Conservation (phyloP, 2,888 invertebrate genomes). For the Eupelmus urozonus region DNA sequence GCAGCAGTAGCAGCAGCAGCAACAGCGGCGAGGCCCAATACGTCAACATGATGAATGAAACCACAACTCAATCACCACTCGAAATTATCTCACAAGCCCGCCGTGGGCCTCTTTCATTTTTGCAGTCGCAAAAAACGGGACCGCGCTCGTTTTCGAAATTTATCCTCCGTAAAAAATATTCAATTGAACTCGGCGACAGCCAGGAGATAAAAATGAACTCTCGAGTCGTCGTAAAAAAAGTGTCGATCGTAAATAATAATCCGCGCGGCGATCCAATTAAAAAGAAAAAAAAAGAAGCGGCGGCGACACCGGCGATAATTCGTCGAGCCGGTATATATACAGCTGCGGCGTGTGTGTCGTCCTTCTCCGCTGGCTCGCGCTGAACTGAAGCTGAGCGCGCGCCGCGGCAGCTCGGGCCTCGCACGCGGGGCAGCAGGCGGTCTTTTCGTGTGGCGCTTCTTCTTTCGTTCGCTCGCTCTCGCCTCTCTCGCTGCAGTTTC, state of each 20-base stretch:
- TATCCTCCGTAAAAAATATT: neutral
- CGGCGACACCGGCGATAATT: neutral
- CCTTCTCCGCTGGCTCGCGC: slow-evolving; percentile 53
- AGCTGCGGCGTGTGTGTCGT: slow-evolving; percentile 16
- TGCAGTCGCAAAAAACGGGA: slow-evolving; percentile 15
- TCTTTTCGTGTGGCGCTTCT: slow-evolving; percentile 35
- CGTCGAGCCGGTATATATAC: neutral
- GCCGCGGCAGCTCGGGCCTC: slow-evolving; percentile 4
- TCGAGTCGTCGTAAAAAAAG: neutral
- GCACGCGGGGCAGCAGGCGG: neutral
- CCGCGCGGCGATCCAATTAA: too few relatives aligned
- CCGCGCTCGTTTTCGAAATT: neutral
- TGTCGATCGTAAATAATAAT: neutral
- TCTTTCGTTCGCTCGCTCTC: slow-evolving; percentile 12
- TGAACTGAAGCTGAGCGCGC: slow-evolving; percentile 50
- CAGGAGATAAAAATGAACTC: neutral
- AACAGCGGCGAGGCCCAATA: slow-evolving; percentile 39
- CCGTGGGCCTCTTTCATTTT: slow-evolving; percentile 44
- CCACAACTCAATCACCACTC: slow-evolving; percentile 51
- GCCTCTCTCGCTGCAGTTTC: slow-evolving; percentile 1
- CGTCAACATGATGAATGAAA: slow-evolving; percentile 51
- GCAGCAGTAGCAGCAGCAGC: slow-evolving; percentile 22
- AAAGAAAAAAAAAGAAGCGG: neutral
- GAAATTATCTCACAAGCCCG: slow-evolving; percentile 38
- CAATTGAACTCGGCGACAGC: too few relatives aligned